Base-by-base conservation (phyloP, 2,797 vertebrate genomes). In the Sebastes glaucus region DNA sequence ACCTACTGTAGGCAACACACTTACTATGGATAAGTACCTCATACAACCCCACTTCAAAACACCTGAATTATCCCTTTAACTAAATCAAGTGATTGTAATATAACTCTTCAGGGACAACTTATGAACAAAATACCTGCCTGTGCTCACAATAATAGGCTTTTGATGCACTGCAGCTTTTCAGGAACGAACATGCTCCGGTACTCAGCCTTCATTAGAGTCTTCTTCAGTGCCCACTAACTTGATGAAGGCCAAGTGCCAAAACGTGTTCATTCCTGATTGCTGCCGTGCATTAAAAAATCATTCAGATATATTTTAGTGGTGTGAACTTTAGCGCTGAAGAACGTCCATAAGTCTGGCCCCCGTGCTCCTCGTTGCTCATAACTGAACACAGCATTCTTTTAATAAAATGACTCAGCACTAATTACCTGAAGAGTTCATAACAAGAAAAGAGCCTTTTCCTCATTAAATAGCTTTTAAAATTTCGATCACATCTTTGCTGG, bases 181-280 rank as follows among this genome's bases (percentile, higher is more conserved):
- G 49, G 56, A 67, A 42, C 8, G 32, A 81, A 67, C 30, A 2
- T 25, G 68, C 38, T 67, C n/a, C 8, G 0, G 62, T 79, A 61
- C 72, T 83, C 63, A 56, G 77, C 67, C 66, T 71, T 88, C 71
- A 75, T 89, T 78, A 84, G 28, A 35, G 33, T 53, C 67, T 77
- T 63, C 61, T 74, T 77, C 66, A 61, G 22, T 46, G 56, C 56
- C 35, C 53, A 14, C 81, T 67, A 59, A 70, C 60, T 52, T 57
- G 72, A 88, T 72, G 65, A 87, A 88, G 82, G 80, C 66, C 82
- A 82, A 68, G 77, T 74, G 82, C 67, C 66, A 83, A 81, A 84
- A 84, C 42, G n/a, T 79, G 76, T 77, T 70, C 65, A 6, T n/a
- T 71, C 55, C 55, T 62, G 59, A 86, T 71, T 76, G 71, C 71